phyloP scores from a whole-genome alignment of 2,113 vertebrate species.

The Engystomops pustulosus region DNA sequence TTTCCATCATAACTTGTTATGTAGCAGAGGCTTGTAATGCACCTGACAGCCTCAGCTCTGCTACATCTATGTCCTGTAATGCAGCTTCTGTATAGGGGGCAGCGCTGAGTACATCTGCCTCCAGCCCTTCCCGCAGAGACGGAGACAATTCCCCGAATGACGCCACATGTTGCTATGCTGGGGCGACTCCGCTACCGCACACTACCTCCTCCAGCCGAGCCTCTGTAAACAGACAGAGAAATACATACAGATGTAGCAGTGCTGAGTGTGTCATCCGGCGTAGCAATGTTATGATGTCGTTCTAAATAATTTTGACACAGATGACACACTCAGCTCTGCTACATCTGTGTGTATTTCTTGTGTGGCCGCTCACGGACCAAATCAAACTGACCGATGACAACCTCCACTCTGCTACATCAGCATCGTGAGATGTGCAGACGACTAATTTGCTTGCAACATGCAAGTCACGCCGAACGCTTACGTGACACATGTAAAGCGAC shows the following conservation, averaged over 20 bases:
- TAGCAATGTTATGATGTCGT: too few species aligned
- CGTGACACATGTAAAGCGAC: neutral
- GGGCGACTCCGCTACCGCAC: slow-evolving; percentile 59
- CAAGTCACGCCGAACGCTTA: neutral
- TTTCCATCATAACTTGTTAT: neutral
- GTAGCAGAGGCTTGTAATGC: neutral
- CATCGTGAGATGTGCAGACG: neutral
- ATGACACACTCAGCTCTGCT: neutral
- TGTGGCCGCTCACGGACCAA: too few species aligned
- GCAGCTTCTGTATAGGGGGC: neutral
- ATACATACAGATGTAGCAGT: neutral
- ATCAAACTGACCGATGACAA: too few species aligned
- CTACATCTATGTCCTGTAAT: neutral
- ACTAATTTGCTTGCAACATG: neutral
- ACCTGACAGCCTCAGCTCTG: neutral
- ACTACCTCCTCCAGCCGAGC: slow-evolving; percentile 62
- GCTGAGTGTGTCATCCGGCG: neutral
- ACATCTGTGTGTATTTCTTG: too few species aligned
- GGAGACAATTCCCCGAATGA: slow-evolving; percentile 73
- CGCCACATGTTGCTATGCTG: slow-evolving; percentile 76
- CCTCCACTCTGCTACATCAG: neutral
- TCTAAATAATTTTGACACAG: too few species aligned
- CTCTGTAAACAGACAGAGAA: slow-evolving; percentile 66
- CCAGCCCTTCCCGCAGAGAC: slow-evolving; percentile 11
- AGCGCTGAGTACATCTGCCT: neutral